Evolutionary conservation across 2,113 vertebrate species (phyloP).

Genomic region (Ornithorhynchus anatinus): DNA sequence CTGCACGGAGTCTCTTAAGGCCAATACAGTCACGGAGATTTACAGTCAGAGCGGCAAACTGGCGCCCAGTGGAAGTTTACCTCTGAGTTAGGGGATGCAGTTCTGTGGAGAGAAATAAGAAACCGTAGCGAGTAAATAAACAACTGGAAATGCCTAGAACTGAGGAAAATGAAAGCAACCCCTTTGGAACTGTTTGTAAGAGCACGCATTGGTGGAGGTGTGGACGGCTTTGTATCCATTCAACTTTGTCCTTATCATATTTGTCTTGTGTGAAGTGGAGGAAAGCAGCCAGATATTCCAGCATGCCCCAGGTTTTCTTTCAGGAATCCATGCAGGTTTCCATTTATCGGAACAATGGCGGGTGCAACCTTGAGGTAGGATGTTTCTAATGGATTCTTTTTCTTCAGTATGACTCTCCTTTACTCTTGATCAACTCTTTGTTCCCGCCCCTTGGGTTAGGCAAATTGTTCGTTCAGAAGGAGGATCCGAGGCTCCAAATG

Average conservation of each 20-base stretch:
- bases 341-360: not conserved
- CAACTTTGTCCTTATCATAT: too few relatives aligned
- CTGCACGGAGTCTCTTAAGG: not conserved
- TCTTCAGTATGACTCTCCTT: not conserved
- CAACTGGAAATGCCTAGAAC: not conserved
- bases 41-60: not conserved
- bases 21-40: not conserved
- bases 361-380: not conserved
- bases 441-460: not conserved
- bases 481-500: too few relatives aligned
- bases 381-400: not conserved
- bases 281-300: not conserved
- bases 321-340: not conserved
- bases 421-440: rapidly evolving
- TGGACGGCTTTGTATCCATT: too few relatives aligned
- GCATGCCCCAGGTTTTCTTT: not conserved
- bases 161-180: not conserved
- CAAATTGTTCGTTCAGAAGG: not conserved
- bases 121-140: not conserved
- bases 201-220: too few relatives aligned
- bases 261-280: too few relatives aligned
- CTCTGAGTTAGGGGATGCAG: rapidly evolving
- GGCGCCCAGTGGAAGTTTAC: not conserved
- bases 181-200: not conserved
- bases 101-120: not conserved